phyloP scores from a whole-genome alignment of 2,113 vertebrate genomes.

The Pelecanus crispus region DNA sequence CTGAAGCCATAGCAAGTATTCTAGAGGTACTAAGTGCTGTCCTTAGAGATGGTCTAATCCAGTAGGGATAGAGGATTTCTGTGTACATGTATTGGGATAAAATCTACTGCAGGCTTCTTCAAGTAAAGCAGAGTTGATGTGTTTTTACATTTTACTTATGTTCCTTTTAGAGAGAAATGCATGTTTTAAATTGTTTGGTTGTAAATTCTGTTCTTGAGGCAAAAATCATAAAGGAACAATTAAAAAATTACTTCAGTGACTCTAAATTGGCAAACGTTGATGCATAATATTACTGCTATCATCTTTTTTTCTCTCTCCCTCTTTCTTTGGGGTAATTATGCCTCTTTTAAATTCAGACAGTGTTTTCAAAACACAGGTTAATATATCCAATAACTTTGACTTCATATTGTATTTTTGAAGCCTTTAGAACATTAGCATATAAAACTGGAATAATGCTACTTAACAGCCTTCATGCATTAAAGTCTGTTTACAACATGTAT shows the following conservation, averaged over 20 bases:
- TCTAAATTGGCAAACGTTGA: not conserved
- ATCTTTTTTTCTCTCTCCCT: not conserved
- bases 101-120: not conserved
- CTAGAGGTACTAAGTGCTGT: not conserved
- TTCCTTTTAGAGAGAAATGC: not conserved
- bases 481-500: slow-evolving; percentile 14
- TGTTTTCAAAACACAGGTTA: slow-evolving; percentile 18
- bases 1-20: not conserved
- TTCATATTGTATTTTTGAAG: not conserved
- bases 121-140: not conserved
- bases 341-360: slow-evolving; percentile 33
- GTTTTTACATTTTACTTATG: not conserved
- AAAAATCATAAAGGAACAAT: not conserved
- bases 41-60: not conserved
- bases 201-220: not conserved
- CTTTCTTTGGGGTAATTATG: slow-evolving; percentile 3
- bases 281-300: not conserved
- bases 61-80: not conserved
- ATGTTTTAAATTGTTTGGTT: not conserved
- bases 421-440: slow-evolving; percentile 4
- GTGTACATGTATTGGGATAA: not conserved
- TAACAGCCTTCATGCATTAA: not conserved
- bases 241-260: slow-evolving; percentile 26
- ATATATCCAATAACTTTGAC: slow-evolving; percentile 20
- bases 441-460: not conserved